Conservation (phyloP, 2,797 vertebrate genomes). For the Xerus rutilus region DNA sequence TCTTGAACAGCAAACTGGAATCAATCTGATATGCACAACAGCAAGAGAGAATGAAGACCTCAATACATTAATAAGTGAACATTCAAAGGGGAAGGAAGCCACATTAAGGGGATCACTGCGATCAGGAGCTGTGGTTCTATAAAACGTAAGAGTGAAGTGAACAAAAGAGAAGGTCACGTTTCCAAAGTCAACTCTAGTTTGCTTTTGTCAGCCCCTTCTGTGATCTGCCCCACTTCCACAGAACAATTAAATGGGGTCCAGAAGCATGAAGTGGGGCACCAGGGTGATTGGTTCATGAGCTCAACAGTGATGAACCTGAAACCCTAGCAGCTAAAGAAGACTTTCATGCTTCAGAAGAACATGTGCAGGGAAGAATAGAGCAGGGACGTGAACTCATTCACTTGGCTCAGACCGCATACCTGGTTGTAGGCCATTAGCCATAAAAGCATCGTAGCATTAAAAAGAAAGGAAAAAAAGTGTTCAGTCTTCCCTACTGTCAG, state of each 20-base stretch:
- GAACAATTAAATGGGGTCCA: not conserved
- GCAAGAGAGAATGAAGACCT: not conserved
- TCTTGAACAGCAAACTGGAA: constrained; percentile 62
- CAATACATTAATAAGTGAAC: not conserved
- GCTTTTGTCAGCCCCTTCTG: constrained; percentile 22
- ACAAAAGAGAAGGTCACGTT: constrained; percentile 45
- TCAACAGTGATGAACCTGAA: constrained; percentile 21
- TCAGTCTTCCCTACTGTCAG: not conserved
- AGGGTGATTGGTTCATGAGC: not conserved
- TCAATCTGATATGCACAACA: not conserved
- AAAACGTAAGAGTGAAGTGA: not conserved
- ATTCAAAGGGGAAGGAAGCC: constrained; percentile 8
- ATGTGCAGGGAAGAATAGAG: not conserved
- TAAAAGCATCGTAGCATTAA: not conserved
- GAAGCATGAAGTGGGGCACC: constrained; percentile 5
- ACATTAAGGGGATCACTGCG: not conserved
- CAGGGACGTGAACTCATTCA: not conserved
- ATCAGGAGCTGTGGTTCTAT: not conserved
- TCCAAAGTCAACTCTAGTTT: constrained; percentile 15
- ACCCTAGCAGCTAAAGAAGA: constrained; percentile 6
- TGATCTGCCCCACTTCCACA: not conserved
- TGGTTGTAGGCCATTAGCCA: not conserved
- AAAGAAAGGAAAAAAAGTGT: not conserved
- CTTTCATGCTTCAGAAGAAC: constrained; percentile 12
- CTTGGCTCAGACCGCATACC: constrained; percentile 1